phyloP scores from a whole-genome alignment of 2,888 invertebrate species.

The Aphidius colemani region DNA sequence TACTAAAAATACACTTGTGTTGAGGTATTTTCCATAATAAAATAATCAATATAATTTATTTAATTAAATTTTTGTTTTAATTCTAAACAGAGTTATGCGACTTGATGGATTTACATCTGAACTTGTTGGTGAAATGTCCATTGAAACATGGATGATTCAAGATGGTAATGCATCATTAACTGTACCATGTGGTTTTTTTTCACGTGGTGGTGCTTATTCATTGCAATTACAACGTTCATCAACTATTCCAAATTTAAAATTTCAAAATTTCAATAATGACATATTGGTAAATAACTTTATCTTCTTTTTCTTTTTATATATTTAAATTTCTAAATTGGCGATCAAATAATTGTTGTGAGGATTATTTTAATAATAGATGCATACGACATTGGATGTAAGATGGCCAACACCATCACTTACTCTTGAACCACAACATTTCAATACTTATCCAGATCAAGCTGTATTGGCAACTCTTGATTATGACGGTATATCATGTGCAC shows the following conservation, averaged over 20 bases:
- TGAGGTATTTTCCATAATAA: constrained; percentile 38
- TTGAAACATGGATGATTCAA: constrained; percentile 40
- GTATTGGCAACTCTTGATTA: constrained; percentile 78
- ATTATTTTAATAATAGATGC: constrained; percentile 40
- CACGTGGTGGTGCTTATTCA: constrained; percentile 71
- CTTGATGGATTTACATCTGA: constrained; percentile 60
- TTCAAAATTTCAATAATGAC: constrained; percentile 40
- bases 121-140: constrained; percentile 52
- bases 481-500: constrained; percentile 71
- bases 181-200: constrained; percentile 75
- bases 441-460: constrained; percentile 78
- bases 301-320: constrained; percentile 23
- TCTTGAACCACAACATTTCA: constrained; percentile 76
- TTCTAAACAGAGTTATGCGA: constrained; percentile 58
- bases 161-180: constrained; percentile 56
- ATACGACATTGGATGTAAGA: constrained; percentile 72
- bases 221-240: constrained; percentile 60
- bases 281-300: constrained; percentile 41
- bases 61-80: constrained; percentile 8
- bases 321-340: neutral
- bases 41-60: neutral
- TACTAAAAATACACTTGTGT: constrained; percentile 39
- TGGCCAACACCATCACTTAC: constrained; percentile 79
- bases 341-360: neutral
- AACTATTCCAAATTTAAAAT: constrained; percentile 41